Percentiles rank a stretch among this genome's conserved stretches.
Conservation (phyloP, 2,113 vertebrate species). For the Corapipo altera region DNA sequence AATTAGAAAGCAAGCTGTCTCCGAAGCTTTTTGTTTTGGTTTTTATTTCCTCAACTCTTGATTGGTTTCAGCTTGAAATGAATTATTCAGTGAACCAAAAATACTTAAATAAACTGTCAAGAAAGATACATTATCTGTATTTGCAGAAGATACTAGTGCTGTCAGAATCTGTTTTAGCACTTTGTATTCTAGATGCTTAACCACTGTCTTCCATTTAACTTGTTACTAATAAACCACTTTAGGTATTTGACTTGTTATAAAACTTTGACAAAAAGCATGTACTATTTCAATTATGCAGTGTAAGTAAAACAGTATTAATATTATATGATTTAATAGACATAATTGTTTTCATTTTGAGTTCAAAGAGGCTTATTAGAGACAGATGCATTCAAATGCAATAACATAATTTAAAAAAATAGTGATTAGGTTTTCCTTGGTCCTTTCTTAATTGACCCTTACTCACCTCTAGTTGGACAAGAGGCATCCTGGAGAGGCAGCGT, state of each 20-base stretch:
- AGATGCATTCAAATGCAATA: background rate
- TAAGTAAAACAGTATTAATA: background rate
- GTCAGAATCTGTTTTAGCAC: background rate
- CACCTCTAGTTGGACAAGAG: background rate
- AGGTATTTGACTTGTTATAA: conserved; percentile 4
- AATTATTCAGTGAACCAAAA: conserved; percentile 54
- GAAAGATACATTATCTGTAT: conserved; percentile 45
- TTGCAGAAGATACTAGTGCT: conserved; percentile 20
- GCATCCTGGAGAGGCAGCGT: background rate
- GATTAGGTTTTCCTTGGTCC: background rate
- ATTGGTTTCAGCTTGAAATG: conserved; percentile 30
- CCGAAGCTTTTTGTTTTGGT: background rate
- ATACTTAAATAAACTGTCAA: conserved; percentile 46
- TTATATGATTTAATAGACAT: background rate
- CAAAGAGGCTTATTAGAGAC: background rate
- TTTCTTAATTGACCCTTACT: background rate
- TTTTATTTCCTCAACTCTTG: background rate
- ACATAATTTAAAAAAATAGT: background rate
- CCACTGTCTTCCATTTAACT: background rate
- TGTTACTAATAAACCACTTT: background rate
- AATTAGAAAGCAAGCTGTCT: background rate
- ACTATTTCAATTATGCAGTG: background rate
- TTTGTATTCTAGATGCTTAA: conserved; percentile 15
- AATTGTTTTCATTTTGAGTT: background rate
- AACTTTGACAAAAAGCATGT: background rate